These are phyloP conservation scores for Protaetia brevitarsis DNA, from an alignment of 1,140 invertebrate species.

Conservation along the genomic window DNA sequence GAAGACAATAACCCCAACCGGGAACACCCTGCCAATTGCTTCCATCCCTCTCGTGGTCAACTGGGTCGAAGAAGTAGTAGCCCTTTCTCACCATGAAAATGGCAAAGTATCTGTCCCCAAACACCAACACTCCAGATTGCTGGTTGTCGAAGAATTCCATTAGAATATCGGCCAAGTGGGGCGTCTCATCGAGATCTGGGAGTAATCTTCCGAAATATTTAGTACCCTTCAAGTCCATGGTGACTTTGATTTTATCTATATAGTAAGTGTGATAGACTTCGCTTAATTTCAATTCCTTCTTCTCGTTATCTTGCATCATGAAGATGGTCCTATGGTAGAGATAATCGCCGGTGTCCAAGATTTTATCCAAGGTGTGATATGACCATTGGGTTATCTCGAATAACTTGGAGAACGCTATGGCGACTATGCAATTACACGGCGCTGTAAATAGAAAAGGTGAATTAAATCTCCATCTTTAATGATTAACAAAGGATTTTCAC, in stretches of 20 bases:
- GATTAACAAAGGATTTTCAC: constrained; percentile 22
- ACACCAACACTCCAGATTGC: background rate
- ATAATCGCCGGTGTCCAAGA: constrained; percentile 36
- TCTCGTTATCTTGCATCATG: background rate
- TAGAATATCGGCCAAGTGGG: background rate
- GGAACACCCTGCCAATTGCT: constrained; percentile 33
- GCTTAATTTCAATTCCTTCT: background rate
- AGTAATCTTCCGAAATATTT: background rate
- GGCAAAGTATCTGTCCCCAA: background rate
- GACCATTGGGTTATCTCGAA: constrained; percentile 39
- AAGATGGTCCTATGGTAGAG: constrained; percentile 34
- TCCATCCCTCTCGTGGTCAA: constrained; percentile 38
- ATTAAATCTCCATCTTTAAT: background rate
- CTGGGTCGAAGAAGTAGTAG: constrained; percentile 43
- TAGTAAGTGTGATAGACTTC: constrained; percentile 26
- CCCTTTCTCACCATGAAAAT: constrained; percentile 22
- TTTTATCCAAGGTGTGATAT: constrained; percentile 34
- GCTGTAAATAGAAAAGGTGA: constrained; percentile 6
- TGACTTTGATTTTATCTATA: constrained; percentile 23
- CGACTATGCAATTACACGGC: constrained; percentile 39
- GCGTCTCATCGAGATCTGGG: background rate
- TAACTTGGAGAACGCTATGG: constrained; percentile 36
- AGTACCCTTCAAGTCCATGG: constrained; percentile 22
- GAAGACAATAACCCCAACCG: constrained; percentile 32
- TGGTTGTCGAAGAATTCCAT: constrained; percentile 11